These are phyloP conservation scores for Epinephelus lanceolatus DNA, from an alignment of 2,113 vertebrate species.

Conservation along the genomic window DNA sequence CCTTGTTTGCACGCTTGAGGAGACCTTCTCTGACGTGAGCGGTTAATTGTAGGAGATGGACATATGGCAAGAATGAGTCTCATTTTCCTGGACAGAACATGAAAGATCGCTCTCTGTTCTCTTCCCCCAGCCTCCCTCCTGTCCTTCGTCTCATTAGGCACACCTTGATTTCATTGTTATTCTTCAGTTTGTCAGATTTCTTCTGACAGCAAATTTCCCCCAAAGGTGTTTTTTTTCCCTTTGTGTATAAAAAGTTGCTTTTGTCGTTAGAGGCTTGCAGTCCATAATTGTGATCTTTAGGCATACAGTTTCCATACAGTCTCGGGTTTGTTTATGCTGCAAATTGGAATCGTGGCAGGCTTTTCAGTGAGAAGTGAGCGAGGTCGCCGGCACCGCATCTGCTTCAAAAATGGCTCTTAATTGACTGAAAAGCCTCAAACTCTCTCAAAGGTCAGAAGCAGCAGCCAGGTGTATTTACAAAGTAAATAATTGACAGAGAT, in stretches of 20 bases:
- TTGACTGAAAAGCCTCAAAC: constrained; percentile 68
- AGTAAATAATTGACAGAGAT: constrained; percentile 64
- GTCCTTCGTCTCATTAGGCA: constrained; percentile 36
- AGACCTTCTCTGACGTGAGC: constrained; percentile 27
- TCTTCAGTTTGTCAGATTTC: constrained; percentile 38
- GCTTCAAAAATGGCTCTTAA: constrained; percentile 67
- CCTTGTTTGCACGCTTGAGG: constrained; percentile 47
- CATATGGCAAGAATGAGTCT: constrained; percentile 27
- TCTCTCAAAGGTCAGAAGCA: constrained; percentile 53
- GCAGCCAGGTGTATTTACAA: constrained; percentile 61
- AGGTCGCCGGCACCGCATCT: constrained; percentile 53
- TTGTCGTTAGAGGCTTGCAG: constrained; percentile 27
- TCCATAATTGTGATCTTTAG: constrained; percentile 60
- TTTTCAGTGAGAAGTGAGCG: constrained; percentile 33
- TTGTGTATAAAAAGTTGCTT: constrained; percentile 24
- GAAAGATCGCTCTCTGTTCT: constrained; percentile 12
- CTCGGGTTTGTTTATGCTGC: constrained; percentile 55
- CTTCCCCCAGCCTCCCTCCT: neutral
- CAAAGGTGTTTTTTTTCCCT: constrained; percentile 41
- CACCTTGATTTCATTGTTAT: constrained; percentile 50
- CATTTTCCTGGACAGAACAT: constrained; percentile 34
- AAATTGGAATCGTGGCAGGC: constrained; percentile 48
- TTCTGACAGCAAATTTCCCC: constrained; percentile 43
- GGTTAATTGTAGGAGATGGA: constrained; percentile 54
- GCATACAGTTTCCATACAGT: constrained; percentile 20